Evolutionary conservation across 1,140 invertebrate species (phyloP).

Genomic region (Euglossa dilemma): DNA sequence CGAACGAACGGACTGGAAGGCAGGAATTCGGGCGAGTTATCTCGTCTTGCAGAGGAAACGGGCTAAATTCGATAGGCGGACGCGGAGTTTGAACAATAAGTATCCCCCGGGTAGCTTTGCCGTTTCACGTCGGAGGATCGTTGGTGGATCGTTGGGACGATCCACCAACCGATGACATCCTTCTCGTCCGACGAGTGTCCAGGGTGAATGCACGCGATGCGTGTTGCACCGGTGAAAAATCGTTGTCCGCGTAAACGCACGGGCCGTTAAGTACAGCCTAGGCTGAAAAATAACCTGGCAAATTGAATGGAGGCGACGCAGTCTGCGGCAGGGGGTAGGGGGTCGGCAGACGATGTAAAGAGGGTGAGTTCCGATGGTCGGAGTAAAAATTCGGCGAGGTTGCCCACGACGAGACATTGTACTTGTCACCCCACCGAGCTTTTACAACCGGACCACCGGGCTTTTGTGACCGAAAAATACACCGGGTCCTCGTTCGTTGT

Average conservation of each 20-base stretch:
- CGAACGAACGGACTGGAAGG: no score
- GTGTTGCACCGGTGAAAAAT: conserved; percentile 50
- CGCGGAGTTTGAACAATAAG: not conserved
- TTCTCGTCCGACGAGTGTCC: not conserved
- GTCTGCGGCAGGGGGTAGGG: not conserved
- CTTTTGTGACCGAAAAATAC: conserved; percentile 41
- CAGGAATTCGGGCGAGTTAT: no score
- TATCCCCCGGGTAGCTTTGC: not conserved
- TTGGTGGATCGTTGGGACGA: no score
- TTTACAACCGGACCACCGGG: conserved; percentile 22
- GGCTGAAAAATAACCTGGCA: conserved; percentile 60
- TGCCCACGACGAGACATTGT: conserved; percentile 52
- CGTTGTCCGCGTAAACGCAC: conserved; percentile 42
- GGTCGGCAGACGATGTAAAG: conserved; percentile 26
- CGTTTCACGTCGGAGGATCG: not conserved
- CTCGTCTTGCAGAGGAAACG: no score
- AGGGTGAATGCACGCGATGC: conserved; percentile 35
- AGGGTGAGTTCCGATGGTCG: conserved; percentile 43
- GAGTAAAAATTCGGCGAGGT: conserved; percentile 50
- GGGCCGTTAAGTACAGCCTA: conserved; percentile 54
- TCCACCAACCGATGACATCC: not conserved
- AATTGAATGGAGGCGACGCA: conserved; percentile 59
- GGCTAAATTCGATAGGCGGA: not conserved
- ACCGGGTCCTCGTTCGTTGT: not conserved
- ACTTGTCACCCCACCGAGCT: conserved; percentile 49